phyloP scores from a whole-genome alignment of 2,888 invertebrate genomes.

The Oxystoma pomonae region DNA sequence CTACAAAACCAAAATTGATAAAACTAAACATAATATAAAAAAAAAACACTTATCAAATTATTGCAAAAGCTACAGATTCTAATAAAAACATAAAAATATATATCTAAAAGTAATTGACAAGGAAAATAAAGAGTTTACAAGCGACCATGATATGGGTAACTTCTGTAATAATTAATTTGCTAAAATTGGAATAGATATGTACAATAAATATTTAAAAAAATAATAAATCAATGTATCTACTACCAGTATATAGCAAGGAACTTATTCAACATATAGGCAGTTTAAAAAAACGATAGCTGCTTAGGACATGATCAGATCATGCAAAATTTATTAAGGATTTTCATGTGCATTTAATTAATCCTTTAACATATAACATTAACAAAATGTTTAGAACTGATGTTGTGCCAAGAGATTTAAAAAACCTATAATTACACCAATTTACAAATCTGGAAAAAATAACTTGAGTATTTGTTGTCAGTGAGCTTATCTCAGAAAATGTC shows the following conservation, averaged over 20 bases:
- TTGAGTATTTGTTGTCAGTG: too few species aligned
- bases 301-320: background rate
- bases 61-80: background rate
- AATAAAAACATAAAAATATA: background rate
- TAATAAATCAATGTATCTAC: background rate
- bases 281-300: background rate
- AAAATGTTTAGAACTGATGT: background rate
- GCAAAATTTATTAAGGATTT: background rate
- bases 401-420: background rate
- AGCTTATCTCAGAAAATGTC: too few species aligned
- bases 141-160: background rate
- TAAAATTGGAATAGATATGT: background rate
- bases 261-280: background rate
- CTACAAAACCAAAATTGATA: background rate
- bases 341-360: background rate
- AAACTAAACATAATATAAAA: background rate
- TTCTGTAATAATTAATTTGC: background rate
- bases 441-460: background rate
- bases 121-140: background rate
- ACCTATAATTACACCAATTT: background rate
- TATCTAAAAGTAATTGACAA: background rate
- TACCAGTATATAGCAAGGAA: background rate
- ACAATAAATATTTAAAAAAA: background rate
- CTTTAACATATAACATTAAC: background rate
- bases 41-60: background rate